A percentile compares a stretch with the other conserved stretches of the same genome.
Evolutionary conservation across 2,888 invertebrate species (phyloP).

Genomic region (Ophion obscuratus): DNA sequence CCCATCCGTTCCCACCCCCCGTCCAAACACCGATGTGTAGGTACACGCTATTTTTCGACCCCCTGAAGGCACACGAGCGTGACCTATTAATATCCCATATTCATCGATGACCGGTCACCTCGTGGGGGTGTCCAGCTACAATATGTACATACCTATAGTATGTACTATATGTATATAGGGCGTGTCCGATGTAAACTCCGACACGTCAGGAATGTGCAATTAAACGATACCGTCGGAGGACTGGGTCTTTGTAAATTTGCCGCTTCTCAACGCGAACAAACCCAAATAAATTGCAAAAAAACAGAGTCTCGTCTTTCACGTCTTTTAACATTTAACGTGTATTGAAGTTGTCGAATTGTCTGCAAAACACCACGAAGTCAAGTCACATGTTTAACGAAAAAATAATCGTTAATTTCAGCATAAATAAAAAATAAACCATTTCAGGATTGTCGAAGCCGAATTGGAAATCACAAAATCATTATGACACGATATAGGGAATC

Average conservation of each 20-base stretch:
- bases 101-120: conserved; percentile 37
- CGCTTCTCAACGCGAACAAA: not conserved
- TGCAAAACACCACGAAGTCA: too few relatives aligned
- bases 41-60: conserved; percentile 1
- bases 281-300: not conserved
- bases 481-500: too few relatives aligned
- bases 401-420: too few relatives aligned
- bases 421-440: too few relatives aligned
- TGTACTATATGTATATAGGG: not conserved
- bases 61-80: conserved; percentile 57
- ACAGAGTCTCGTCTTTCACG: too few relatives aligned
- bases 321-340: too few relatives aligned
- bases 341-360: too few relatives aligned
- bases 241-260: not conserved
- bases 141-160: conserved; percentile 9
- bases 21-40: conserved; percentile 22
- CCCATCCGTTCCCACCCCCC: conserved; percentile 41
- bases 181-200: not conserved
- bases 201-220: not conserved
- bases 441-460: too few relatives aligned
- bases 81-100: conserved; percentile 69
- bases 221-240: not conserved
- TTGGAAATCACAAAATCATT: too few relatives aligned
- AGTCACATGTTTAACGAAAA: too few relatives aligned
- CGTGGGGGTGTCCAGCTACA: conserved; percentile 52